A percentile compares a stretch with the other conserved stretches of the same genome.
These are phyloP conservation scores for Monopterus albus DNA, from an alignment of 2,113 vertebrate species.

Conservation along the genomic window DNA sequence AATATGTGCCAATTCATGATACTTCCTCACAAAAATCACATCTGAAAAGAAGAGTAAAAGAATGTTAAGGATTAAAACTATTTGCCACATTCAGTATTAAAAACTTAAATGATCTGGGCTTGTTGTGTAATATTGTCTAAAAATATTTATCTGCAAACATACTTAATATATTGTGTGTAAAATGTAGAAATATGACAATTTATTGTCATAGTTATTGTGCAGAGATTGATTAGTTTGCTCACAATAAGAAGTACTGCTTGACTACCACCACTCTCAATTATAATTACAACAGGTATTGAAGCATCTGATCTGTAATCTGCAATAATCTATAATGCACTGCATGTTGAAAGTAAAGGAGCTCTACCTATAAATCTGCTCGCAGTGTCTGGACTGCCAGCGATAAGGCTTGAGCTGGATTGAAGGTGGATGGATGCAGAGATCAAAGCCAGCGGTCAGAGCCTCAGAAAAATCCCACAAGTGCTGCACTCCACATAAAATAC, in stretches of 20 bases:
- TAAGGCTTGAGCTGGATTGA: slow-evolving; percentile 77
- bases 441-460: slow-evolving; percentile 61
- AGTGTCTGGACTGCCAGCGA: slow-evolving; percentile 67
- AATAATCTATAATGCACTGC: slow-evolving; percentile 63
- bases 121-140: no score
- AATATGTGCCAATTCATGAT: no score
- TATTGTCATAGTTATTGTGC: no score
- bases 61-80: no score
- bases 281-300: slow-evolving; percentile 7
- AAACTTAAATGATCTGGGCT: no score
- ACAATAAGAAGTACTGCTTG: not conserved
- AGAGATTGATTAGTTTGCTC: no score
- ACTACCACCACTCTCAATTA: not conserved
- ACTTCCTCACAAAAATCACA: no score
- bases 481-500: slow-evolving; percentile 56
- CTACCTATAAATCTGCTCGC: slow-evolving; percentile 42
- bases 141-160: no score
- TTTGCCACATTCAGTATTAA: no score
- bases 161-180: no score
- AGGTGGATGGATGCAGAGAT: slow-evolving; percentile 76
- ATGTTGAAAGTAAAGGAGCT: slow-evolving; percentile 57
- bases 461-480: slow-evolving; percentile 24
- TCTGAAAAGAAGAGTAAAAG: no score
- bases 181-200: no score
- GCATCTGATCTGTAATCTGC: slow-evolving; percentile 46